A percentile compares a stretch with the other conserved stretches of the same genome.
Conservation (phyloP, 2,797 vertebrate genomes). For the Cacajao melanocephalus region DNA sequence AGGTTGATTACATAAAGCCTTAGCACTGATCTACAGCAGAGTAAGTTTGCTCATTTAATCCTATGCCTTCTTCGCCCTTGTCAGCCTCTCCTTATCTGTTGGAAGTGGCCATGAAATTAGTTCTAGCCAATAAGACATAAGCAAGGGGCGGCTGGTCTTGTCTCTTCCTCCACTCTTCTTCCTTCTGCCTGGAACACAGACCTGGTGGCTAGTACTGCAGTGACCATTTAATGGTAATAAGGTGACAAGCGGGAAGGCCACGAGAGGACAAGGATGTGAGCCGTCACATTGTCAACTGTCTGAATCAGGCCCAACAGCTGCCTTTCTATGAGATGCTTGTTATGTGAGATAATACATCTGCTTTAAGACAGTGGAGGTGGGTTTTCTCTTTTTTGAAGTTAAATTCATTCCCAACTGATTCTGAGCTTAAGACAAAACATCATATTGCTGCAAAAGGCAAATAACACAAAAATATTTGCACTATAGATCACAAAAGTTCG, state of each 20-base stretch:
- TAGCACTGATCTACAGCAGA: not conserved
- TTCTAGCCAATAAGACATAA: not conserved
- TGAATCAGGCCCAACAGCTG: not conserved
- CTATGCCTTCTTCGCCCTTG: not conserved
- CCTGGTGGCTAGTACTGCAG: not conserved
- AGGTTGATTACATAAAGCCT: not conserved
- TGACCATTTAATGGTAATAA: not conserved
- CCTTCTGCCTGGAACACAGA: not conserved
- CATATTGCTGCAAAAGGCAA: not conserved
- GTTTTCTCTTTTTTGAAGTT: not conserved
- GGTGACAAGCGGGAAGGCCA: not conserved
- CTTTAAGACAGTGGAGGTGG: not conserved
- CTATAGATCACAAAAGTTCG: not conserved
- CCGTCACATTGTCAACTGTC: not conserved
- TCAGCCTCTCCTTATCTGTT: not conserved
- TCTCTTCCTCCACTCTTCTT: not conserved
- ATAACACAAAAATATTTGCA: not conserved
- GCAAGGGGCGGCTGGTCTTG: not conserved
- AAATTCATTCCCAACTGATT: conserved; percentile 10
- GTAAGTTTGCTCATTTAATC: not conserved
- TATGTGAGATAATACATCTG: not conserved
- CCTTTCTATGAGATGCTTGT: not conserved
- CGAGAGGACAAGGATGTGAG: not conserved
- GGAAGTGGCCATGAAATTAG: not conserved
- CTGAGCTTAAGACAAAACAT: conserved; percentile 12